A percentile compares a stretch with the other conserved stretches of the same genome.
These are phyloP conservation scores for Spatulosminthurus flaviceps DNA, from an alignment of 2,888 invertebrate genomes.

Conservation along the genomic window DNA sequence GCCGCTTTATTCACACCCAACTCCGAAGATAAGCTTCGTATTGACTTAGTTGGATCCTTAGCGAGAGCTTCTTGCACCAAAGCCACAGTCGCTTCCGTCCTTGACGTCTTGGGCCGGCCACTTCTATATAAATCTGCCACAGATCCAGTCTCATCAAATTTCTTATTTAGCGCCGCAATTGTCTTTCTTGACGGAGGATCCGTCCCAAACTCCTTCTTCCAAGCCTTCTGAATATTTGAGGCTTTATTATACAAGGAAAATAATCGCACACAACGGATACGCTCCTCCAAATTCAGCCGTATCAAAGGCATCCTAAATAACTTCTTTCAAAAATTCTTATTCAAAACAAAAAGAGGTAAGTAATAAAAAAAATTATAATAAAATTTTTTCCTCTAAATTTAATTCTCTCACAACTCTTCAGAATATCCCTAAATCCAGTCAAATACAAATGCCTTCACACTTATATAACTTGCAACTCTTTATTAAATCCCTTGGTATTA, in stretches of 20 bases:
- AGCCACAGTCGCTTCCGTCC: constrained; percentile 55
- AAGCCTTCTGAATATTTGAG: constrained; percentile 54
- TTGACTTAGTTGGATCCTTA: constrained; percentile 59
- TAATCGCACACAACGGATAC: constrained; percentile 56
- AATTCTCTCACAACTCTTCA: too few species aligned
- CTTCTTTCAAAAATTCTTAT: background rate
- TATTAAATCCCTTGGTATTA: too few species aligned
- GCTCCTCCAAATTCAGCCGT: constrained; percentile 39
- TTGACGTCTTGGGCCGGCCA: constrained; percentile 57
- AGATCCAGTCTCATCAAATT: constrained; percentile 60
- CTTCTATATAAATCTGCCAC: constrained; percentile 58
- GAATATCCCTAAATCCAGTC: too few species aligned
- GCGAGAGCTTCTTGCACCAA: constrained; percentile 57
- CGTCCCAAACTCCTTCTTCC: constrained; percentile 56
- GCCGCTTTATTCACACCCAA: constrained; percentile 60
- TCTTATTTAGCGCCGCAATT: constrained; percentile 57
- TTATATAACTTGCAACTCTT: too few species aligned
- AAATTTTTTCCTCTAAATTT: too few species aligned
- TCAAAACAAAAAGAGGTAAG: background rate
- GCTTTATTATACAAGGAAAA: constrained; percentile 56
- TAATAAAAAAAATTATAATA: too few species aligned
- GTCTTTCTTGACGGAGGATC: constrained; percentile 60
- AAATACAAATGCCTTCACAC: too few species aligned
- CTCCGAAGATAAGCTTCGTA: constrained; percentile 55
- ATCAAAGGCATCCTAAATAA: constrained; percentile 47